Evolutionary conservation across 2,888 invertebrate species (phyloP).

Genomic region (Dusona sp.): DNA sequence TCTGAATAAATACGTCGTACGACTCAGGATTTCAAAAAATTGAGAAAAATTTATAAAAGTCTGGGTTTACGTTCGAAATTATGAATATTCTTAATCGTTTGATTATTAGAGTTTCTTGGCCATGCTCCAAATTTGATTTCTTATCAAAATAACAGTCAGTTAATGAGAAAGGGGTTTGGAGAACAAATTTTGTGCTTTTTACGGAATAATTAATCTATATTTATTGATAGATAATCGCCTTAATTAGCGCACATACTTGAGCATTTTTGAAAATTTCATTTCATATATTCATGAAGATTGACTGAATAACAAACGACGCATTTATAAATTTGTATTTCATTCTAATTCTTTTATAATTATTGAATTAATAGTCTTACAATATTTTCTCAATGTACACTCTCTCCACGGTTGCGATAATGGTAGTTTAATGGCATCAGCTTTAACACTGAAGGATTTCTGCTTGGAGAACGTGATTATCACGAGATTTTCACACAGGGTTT

Average conservation of each 20-base stretch:
- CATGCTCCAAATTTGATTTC: neutral
- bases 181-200: too few relatives aligned
- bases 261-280: too few relatives aligned
- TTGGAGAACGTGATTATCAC: constrained; percentile 68
- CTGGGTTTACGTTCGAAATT: neutral
- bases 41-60: neutral
- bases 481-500: constrained; percentile 62
- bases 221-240: too few relatives aligned
- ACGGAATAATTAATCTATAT: too few relatives aligned
- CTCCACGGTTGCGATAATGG: neutral
- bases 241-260: too few relatives aligned
- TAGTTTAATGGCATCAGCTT: neutral
- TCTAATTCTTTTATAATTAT: neutral
- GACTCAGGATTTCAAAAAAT: neutral
- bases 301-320: too few relatives aligned
- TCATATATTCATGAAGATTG: too few relatives aligned
- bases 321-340: neutral
- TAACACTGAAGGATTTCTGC: neutral
- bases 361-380: neutral
- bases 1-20: neutral
- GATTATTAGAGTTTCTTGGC: neutral
- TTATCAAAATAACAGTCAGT: neutral
- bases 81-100: neutral
- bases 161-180: too few relatives aligned
- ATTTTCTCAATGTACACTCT: neutral